A percentile compares a stretch with the other conserved stretches of the same genome.
phyloP scores from a whole-genome alignment of 2,113 vertebrate genomes.

The Pogonocichla stellata region DNA sequence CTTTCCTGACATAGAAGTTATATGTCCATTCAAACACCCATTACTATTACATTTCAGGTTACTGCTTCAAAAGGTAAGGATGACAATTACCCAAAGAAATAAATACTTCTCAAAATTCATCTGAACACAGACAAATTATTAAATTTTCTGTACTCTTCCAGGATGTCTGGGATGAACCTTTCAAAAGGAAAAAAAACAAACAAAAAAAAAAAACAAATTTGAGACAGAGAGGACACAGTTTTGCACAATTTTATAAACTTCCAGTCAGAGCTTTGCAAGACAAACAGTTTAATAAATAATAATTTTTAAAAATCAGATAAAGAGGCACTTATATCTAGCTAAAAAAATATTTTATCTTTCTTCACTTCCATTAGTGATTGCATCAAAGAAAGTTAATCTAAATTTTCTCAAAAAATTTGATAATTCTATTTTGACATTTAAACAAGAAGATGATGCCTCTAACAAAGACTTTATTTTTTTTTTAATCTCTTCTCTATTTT shows the following conservation, averaged over 20 bases:
- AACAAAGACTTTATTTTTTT: not conserved
- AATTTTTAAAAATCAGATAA: not conserved
- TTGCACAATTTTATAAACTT: not conserved
- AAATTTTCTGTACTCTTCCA: not conserved
- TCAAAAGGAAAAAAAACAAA: not conserved
- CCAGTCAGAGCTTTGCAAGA: not conserved
- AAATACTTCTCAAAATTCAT: not conserved
- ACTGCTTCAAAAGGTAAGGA: not conserved
- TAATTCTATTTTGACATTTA: not conserved
- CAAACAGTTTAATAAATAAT: not conserved
- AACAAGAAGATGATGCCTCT: not conserved
- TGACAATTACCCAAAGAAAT: not conserved
- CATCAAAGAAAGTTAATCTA: not conserved
- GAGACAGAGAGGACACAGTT: not conserved
- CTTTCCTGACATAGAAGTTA: not conserved
- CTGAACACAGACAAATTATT: not conserved
- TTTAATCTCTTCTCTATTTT: not conserved
- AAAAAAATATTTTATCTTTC: not conserved
- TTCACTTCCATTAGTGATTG: not conserved
- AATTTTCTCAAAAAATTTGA: not conserved
- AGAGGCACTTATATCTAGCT: not conserved
- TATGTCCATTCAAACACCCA: not conserved
- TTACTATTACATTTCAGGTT: not conserved
- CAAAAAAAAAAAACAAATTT: not conserved
- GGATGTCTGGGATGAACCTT: not conserved